These are phyloP conservation scores for Pammene fasciana DNA, from an alignment of 2,888 invertebrate genomes.

Conservation along the genomic window DNA sequence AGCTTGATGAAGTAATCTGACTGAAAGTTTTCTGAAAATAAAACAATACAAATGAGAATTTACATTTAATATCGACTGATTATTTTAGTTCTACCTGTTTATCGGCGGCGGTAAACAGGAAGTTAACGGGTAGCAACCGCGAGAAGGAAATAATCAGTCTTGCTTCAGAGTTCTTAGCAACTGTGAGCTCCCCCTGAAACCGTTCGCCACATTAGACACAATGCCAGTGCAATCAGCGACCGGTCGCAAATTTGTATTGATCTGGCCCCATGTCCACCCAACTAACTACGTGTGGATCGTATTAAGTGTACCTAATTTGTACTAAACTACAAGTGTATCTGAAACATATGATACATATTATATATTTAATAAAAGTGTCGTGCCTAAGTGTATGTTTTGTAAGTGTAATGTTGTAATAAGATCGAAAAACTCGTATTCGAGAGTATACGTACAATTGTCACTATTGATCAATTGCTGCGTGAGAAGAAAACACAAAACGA, in stretches of 20 bases:
- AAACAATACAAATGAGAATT: neutral
- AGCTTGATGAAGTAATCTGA: neutral
- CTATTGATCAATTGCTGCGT: neutral
- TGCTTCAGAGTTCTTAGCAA: neutral
- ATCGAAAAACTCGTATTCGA: neutral
- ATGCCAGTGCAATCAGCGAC: conserved; percentile 4
- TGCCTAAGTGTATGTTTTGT: neutral
- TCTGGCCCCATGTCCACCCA: conserved; percentile 4
- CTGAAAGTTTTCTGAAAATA: neutral
- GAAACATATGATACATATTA: neutral
- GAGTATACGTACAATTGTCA: conserved; percentile 4
- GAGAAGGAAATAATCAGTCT: conserved; percentile 22
- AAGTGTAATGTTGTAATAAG: neutral
- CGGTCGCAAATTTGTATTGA: conserved; percentile 11
- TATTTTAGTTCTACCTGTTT: conserved; percentile 18
- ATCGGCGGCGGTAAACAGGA: conserved; percentile 1
- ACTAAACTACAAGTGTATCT: neutral
- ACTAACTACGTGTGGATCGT: conserved; percentile 2
- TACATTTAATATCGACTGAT: conserved; percentile 8
- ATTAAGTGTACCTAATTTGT: neutral
- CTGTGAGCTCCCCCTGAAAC: conserved; percentile 6
- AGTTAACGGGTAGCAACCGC: conserved; percentile 23
- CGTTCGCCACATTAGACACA: neutral
- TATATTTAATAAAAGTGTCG: neutral
- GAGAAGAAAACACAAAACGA: neutral